Percentiles rank a stretch among this genome's conserved stretches.
Evolutionary conservation across 2,113 vertebrate genomes (phyloP).

Genomic region (Perccottus glenii): DNA sequence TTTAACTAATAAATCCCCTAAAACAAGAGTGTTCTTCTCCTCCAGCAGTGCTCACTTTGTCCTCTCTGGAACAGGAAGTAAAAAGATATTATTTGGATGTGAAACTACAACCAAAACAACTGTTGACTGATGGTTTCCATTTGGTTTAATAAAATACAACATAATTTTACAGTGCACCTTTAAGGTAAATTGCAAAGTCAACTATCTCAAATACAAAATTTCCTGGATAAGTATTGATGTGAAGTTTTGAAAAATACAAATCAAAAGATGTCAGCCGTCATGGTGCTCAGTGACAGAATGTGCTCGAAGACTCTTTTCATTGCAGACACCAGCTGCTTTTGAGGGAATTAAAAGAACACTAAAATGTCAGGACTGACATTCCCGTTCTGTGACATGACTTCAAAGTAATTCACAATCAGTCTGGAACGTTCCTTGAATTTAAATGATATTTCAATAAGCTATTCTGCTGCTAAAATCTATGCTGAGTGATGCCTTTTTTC

Average conservation of each 20-base stretch:
- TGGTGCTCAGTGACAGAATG: slow-evolving; percentile 1
- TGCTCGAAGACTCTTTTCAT: slow-evolving; percentile 11
- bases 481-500: not conserved
- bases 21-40: no score
- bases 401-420: slow-evolving; percentile 18
- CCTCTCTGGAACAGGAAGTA: no score
- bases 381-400: slow-evolving; percentile 17
- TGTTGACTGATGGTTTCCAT: no score
- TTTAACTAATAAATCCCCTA: no score
- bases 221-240: not conserved
- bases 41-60: no score
- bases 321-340: not conserved
- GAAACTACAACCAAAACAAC: no score
- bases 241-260: slow-evolving; percentile 26
- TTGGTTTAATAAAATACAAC: no score
- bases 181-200: no score
- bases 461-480: not conserved
- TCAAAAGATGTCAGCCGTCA: slow-evolving; percentile 10
- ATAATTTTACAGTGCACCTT: no score
- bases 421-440: slow-evolving; percentile 26
- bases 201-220: no score
- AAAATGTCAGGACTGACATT: slow-evolving; percentile 2
- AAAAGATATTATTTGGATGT: no score
- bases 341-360: not conserved
- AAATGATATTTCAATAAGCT: slow-evolving; percentile 13